Base-by-base conservation (phyloP, 2,888 invertebrate genomes). In the Leptura quadrifasciata region DNA sequence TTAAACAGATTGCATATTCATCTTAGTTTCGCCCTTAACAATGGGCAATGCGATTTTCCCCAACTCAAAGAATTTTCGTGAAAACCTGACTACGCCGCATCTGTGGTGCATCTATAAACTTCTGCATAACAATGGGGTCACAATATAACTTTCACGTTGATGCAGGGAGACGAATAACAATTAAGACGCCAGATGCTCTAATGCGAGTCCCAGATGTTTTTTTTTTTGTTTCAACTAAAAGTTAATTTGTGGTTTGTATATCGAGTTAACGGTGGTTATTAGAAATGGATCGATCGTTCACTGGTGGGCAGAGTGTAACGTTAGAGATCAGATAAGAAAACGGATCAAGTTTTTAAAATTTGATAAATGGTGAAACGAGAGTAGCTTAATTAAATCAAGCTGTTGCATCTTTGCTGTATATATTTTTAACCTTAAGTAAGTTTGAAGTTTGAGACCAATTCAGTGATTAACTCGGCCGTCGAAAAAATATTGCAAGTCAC, bases 71-170 rank as follows among this genome's bases (percentile, higher is more conserved):
- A 6, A 31, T 31, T 31, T 31, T 31, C 9, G 17, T 18, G 6
- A 8, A 31, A 31, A 61, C 17, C 60, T 61, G 17, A 17, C 54
- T 20, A 65, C 65, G 27, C 15, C 54, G 21, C 54, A 24, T 52
- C 65, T 18, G 39, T 24, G 21, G 6, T 54, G 24, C 47, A 65
- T 47, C 47, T 21, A 47, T 65, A 52, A 65, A 47, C 39, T 21
- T 54, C 35, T 65, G n/a, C 27, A 17, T 24, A 54, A 27, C 54
- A 65, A 65, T 52, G n/a, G 27, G 10, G 24, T 65, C 52, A 52
- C 20, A 54, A 65, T 21, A 21, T 65, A 65, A 65, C 65, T 65
- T 65, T 65, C 65, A 24, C 54, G 52, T 65, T 54, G 52, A 27
- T 65, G 21, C 24, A 24, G 60, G 60, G n/a, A 24, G 12, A n/a